These are phyloP conservation scores for Chironomus tentans DNA, from an alignment of 2,888 invertebrate species.

Conservation along the genomic window DNA sequence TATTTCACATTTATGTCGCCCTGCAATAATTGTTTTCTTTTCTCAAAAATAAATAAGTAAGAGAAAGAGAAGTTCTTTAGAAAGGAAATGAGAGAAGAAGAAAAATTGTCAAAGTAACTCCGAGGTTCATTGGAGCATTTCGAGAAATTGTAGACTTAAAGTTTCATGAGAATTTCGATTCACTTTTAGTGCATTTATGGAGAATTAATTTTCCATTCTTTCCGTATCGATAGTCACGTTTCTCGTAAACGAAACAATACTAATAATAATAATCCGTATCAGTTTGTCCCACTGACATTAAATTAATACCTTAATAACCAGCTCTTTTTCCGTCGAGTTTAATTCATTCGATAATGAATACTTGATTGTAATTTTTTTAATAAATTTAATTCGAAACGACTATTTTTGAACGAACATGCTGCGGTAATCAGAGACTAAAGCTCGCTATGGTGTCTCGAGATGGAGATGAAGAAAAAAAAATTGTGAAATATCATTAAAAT, in stretches of 20 bases:
- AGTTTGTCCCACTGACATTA: conserved; percentile 14
- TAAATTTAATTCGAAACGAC: too few species aligned
- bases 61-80: not conserved
- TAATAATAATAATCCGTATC: not conserved
- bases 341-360: not conserved
- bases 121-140: conserved; percentile 23
- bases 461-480: too few species aligned
- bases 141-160: conserved; percentile 4
- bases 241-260: not conserved
- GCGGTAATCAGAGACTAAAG: too few species aligned
- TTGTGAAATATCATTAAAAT: too few species aligned
- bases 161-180: not conserved
- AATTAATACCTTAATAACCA: conserved; percentile 1
- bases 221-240: not conserved
- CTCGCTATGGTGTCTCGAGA: too few species aligned
- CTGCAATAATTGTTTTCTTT: not conserved
- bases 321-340: not conserved
- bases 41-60: not conserved
- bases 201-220: not conserved
- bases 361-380: too few species aligned
- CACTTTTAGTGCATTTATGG: not conserved
- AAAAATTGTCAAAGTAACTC: conserved; percentile 7
- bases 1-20: not conserved
- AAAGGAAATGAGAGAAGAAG: not conserved
- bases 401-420: too few species aligned